phyloP scores from a whole-genome alignment of 2,888 invertebrate genomes.

The Chloroclystis v-ata region DNA sequence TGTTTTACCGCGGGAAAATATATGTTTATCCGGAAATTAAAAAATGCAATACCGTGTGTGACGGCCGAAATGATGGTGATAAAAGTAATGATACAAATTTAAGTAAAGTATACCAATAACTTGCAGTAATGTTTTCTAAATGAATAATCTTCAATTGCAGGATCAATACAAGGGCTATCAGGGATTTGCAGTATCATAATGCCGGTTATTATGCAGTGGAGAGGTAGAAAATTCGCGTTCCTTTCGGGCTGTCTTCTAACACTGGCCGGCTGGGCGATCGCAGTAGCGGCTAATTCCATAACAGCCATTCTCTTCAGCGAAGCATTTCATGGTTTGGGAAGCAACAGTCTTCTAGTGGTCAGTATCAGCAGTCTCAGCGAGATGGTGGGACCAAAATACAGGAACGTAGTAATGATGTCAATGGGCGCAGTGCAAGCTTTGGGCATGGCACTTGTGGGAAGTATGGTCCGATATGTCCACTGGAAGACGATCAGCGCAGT shows the following conservation, averaged over 20 bases:
- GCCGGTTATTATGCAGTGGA: constrained; percentile 26
- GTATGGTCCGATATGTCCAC: constrained; percentile 19
- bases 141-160: constrained; percentile 11
- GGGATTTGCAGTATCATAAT: constrained; percentile 25
- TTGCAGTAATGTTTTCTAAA: not conserved
- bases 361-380: constrained; percentile 22
- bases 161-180: constrained; percentile 24
- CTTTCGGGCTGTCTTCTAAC: constrained; percentile 19
- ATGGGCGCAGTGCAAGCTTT: constrained; percentile 12
- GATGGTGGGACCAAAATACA: constrained; percentile 23
- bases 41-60: too few species aligned
- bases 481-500: constrained; percentile 24
- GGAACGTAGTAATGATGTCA: constrained; percentile 15
- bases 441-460: constrained; percentile 17
- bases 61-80: too few species aligned
- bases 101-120: too few species aligned
- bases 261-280: constrained; percentile 21
- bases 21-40: too few species aligned
- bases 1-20: too few species aligned
- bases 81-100: too few species aligned
- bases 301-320: constrained; percentile 18
- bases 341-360: constrained; percentile 20
- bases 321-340: constrained; percentile 22
- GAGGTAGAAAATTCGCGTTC: constrained; percentile 25
- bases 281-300: constrained; percentile 12